Evolutionary conservation across 2,797 vertebrate species (phyloP).

Genomic region (Mormyrops attenuatus): DNA sequence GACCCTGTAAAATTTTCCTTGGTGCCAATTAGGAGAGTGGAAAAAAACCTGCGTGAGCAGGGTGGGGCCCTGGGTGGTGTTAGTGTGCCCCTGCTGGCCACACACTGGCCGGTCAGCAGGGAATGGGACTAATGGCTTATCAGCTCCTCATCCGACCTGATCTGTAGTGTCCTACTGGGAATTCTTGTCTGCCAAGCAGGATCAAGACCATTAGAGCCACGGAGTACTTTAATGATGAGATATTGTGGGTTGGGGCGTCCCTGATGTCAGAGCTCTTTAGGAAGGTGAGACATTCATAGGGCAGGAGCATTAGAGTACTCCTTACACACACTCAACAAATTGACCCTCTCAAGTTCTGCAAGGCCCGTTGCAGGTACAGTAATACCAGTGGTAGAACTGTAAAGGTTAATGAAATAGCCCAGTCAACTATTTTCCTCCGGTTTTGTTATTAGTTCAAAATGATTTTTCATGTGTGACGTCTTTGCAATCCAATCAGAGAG

Average conservation of each 20-base stretch:
- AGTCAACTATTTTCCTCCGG: not conserved
- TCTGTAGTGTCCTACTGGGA: conserved; percentile 50
- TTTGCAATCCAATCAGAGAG: not conserved
- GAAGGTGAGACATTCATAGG: not conserved
- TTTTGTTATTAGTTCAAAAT: not conserved
- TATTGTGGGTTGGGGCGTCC: not conserved
- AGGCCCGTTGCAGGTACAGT: not conserved
- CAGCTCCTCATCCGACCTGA: conserved; percentile 55
- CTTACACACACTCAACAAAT: not conserved
- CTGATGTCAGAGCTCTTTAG: not conserved
- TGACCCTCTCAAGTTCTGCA: not conserved
- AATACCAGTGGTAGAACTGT: not conserved
- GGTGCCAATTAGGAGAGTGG: conserved; percentile 62
- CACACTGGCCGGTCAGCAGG: conserved; percentile 38
- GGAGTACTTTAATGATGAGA: conserved; percentile 12
- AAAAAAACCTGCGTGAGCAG: conserved; percentile 26
- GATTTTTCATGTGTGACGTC: not conserved
- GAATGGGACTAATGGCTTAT: conserved; percentile 63
- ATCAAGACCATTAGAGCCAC: conserved; percentile 10
- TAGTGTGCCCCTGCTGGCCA: conserved; percentile 56
- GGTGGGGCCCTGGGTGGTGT: conserved; percentile 32
- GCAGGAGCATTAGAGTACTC: not conserved
- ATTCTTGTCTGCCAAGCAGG: conserved; percentile 48
- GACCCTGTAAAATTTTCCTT: conserved; percentile 58
- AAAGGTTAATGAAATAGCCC: not conserved